phyloP scores from a whole-genome alignment of 2,797 vertebrate species.

The Dallia pectoralis region DNA sequence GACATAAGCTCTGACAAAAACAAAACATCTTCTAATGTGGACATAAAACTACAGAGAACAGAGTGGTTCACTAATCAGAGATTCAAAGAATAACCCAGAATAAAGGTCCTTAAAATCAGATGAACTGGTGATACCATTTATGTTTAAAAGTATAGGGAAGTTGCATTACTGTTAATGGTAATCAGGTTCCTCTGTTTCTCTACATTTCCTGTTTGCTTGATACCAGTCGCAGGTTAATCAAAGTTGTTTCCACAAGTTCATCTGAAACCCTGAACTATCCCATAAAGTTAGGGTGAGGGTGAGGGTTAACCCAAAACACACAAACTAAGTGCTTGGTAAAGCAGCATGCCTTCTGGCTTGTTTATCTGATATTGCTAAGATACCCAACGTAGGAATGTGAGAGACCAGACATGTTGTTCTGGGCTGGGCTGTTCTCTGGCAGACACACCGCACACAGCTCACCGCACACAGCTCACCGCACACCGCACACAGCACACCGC shows the following conservation, averaged over 20 bases:
- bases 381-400: constrained; percentile 59
- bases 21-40: constrained; percentile 9
- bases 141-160: no score
- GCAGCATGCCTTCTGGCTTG: constrained; percentile 53
- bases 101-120: neutral
- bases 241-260: no score
- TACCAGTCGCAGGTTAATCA: no score
- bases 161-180: no score
- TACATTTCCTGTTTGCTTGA: no score
- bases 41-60: constrained; percentile 9
- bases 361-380: constrained; percentile 55
- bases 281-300: no score
- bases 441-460: constrained; percentile 29
- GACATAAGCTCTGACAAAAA: constrained; percentile 26
- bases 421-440: constrained; percentile 48
- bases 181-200: no score
- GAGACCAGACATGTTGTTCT: constrained; percentile 53
- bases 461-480: constrained; percentile 35
- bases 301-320: constrained; percentile 34
- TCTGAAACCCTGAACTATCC: no score
- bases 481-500: constrained; percentile 56
- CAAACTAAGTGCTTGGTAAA: constrained; percentile 42
- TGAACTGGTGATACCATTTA: no score
- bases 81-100: constrained; percentile 42
- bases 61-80: neutral